Evolutionary conservation across 2,888 invertebrate species (phyloP).

Genomic region (Acleris cristana): DNA sequence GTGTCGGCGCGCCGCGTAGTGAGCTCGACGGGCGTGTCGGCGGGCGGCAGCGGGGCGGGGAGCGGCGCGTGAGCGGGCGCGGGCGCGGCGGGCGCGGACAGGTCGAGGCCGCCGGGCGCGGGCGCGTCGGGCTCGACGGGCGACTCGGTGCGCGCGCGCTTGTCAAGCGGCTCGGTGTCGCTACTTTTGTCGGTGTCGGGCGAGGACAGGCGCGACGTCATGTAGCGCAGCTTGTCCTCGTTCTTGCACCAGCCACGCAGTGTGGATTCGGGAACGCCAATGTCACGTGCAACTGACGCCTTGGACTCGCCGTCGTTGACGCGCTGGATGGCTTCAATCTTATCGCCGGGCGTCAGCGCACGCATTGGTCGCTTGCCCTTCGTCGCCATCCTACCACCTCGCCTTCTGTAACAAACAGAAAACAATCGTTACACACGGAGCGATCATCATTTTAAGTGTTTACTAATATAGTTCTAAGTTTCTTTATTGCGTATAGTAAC

Average conservation of each 20-base stretch:
- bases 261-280: slow-evolving; percentile 94
- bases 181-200: slow-evolving; percentile 87
- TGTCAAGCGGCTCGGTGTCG: slow-evolving; percentile 74
- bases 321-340: slow-evolving; percentile 91
- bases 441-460: not conserved
- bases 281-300: slow-evolving; percentile 92
- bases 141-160: slow-evolving; percentile 75
- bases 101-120: slow-evolving; percentile 44
- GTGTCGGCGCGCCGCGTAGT: slow-evolving; percentile 72
- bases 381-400: slow-evolving; percentile 83
- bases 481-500: too few relatives aligned
- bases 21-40: slow-evolving; percentile 59
- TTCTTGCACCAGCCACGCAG: slow-evolving; percentile 95
- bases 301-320: slow-evolving; percentile 94
- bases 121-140: slow-evolving; percentile 52
- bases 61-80: slow-evolving; percentile 52
- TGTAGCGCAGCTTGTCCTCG: slow-evolving; percentile 88
- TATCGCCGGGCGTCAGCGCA: slow-evolving; percentile 90
- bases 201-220: slow-evolving; percentile 87
- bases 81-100: slow-evolving; percentile 52
- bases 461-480: not conserved
- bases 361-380: slow-evolving; percentile 92
- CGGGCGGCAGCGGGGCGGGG: slow-evolving; percentile 37
- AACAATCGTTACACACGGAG: not conserved
- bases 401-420: slow-evolving; percentile 66